Evolutionary conservation across 2,797 vertebrate genomes (phyloP).

Genomic region (Aeoliscus strigatus): DNA sequence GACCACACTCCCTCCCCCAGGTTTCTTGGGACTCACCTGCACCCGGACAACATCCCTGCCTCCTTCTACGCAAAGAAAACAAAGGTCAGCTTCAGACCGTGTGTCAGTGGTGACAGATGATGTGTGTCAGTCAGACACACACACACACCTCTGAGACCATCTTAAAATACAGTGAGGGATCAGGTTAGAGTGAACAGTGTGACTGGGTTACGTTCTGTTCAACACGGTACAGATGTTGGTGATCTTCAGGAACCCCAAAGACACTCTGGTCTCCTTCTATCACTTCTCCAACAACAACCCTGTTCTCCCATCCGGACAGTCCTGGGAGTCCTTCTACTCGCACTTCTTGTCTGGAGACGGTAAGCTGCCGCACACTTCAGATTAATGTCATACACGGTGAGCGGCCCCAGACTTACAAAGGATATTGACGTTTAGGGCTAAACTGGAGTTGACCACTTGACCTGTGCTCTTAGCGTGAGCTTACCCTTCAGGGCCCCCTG

Average conservation of each 20-base stretch:
- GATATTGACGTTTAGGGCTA: too few relatives aligned
- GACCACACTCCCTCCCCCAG: constrained; percentile 55
- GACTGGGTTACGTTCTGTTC: too few relatives aligned
- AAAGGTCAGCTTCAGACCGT: constrained; percentile 61
- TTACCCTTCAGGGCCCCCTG: too few relatives aligned
- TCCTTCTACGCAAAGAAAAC: constrained; percentile 63
- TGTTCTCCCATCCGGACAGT: constrained; percentile 62
- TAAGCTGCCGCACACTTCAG: constrained; percentile 38
- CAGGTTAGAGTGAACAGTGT: too few relatives aligned
- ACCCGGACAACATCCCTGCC: constrained; percentile 63
- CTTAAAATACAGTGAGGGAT: too few relatives aligned
- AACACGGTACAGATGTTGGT: constrained; percentile 81
- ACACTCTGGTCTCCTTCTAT: constrained; percentile 79
- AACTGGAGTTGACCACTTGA: too few relatives aligned
- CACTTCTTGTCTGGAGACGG: constrained; percentile 80
- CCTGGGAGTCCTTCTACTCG: constrained; percentile 78
- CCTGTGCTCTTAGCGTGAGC: too few relatives aligned
- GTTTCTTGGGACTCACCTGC: constrained; percentile 67
- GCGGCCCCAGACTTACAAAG: too few relatives aligned
- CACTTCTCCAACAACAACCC: constrained; percentile 80
- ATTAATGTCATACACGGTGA: too few relatives aligned
- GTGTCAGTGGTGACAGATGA: too few relatives aligned
- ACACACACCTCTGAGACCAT: too few relatives aligned
- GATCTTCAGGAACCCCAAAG: constrained; percentile 82
- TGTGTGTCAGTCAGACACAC: too few relatives aligned